Base-by-base conservation (phyloP, 2,797 vertebrate species). In the Margarornis squamiger region DNA sequence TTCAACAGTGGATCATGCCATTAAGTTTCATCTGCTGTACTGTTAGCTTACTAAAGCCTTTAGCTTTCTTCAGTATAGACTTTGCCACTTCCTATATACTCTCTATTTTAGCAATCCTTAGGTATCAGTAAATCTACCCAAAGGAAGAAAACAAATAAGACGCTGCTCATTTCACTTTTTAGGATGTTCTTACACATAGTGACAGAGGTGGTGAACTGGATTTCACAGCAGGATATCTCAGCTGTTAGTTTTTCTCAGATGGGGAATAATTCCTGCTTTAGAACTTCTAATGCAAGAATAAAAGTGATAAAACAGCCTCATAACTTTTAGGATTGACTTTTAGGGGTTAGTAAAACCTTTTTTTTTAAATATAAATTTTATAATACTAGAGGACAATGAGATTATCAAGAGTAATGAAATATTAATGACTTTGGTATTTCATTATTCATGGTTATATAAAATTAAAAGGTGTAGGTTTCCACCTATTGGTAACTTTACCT, bases 271-370 rank as follows among this genome's bases (percentile, higher is more conserved):
- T 18, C 48, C 58, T 23, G 7, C 36, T 93, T 84, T 86, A 51
- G 9, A 83, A 74, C 70, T 83, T 88, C 55, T 36, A 90, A 7
- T 84, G 20, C 10, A 72, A 80, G 66, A 94, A 79, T 73, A 90
- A 88, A 88, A 89, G 52, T 81, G 59, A 72, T 86, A 75, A 84
- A 94, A 74, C 3, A 91, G 46, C 57, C 24, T 88, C 39, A 71
- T 72, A 89, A 61, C 88, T 77, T 91, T 70, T 21, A n/a, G 15
- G 59, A 91, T 92, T 92, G 71, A 80, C 26, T 88, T 93, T 32
- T 39, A 75, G 11, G 13, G 75, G 36, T 57, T 81, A 63, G 30
- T 57, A 52, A 82, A 92, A 66, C 7, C 2, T 34, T 68, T 73
- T 59, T 79, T 66, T 78, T 81, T 29, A 49, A 63, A 62, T 48